Percentiles rank a stretch among this genome's conserved stretches.
Conservation (phyloP, 2,113 vertebrate genomes). For the Lates calcarifer region DNA sequence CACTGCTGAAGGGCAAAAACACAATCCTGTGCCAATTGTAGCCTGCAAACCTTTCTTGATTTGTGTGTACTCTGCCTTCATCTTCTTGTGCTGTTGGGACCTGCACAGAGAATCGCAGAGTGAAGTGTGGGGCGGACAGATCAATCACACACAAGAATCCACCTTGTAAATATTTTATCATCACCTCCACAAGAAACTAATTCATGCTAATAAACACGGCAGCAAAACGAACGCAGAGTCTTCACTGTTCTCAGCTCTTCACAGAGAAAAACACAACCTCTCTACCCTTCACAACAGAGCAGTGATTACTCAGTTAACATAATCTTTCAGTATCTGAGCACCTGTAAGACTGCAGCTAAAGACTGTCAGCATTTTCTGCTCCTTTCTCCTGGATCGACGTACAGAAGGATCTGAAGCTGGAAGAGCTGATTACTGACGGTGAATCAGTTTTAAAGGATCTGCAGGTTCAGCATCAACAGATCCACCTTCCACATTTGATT, state of each 20-base stretch:
- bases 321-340: too few relatives aligned
- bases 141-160: constrained; percentile 41
- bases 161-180: constrained; percentile 62
- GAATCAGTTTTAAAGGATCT: too few relatives aligned
- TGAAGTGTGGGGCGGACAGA: constrained; percentile 20
- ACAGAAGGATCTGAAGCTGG: too few relatives aligned
- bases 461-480: too few relatives aligned
- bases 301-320: too few relatives aligned
- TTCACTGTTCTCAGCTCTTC: background rate
- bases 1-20: constrained; percentile 59
- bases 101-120: constrained; percentile 25
- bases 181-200: background rate
- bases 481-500: too few relatives aligned
- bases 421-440: too few relatives aligned
- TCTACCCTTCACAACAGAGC: too few relatives aligned
- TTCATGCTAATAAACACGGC: background rate
- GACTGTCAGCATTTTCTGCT: too few relatives aligned
- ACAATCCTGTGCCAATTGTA: constrained; percentile 38
- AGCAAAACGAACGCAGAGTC: too few relatives aligned
- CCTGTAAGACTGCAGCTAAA: too few relatives aligned
- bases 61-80: constrained; percentile 37
- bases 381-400: too few relatives aligned
- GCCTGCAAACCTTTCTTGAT: constrained; percentile 40
- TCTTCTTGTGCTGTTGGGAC: constrained; percentile 29
- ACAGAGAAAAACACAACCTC: background rate